phyloP scores from a whole-genome alignment of 2,797 vertebrate genomes.

The Enteromius treurensis region DNA sequence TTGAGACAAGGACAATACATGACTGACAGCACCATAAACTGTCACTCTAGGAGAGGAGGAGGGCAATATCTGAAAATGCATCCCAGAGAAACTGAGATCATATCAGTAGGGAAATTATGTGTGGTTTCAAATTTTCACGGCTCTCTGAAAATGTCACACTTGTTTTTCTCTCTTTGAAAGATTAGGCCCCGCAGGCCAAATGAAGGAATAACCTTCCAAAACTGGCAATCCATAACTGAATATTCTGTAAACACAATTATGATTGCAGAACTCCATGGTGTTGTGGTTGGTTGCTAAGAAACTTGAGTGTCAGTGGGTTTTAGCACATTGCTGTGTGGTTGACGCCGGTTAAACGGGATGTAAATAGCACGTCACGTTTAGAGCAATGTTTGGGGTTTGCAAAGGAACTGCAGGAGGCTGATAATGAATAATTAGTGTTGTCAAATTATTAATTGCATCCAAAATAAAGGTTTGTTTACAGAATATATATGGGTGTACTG shows the following conservation, averaged over 20 bases:
- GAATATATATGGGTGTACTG: too few species aligned
- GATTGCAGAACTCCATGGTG: background rate
- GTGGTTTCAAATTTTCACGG: conserved; percentile 37
- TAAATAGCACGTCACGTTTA: background rate
- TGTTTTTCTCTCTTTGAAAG: conserved; percentile 49
- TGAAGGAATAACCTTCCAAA: background rate
- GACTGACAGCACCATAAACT: background rate
- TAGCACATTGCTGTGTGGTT: background rate
- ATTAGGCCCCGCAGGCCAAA: conserved; percentile 3
- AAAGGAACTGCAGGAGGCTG: background rate
- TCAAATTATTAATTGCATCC: too few species aligned
- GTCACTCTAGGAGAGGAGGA: background rate
- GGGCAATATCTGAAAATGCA: background rate
- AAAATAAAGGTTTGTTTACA: too few species aligned
- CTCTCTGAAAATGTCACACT: conserved; percentile 48
- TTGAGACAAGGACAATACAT: background rate
- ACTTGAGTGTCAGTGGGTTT: background rate
- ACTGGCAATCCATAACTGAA: background rate
- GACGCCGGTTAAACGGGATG: background rate
- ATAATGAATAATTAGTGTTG: background rate
- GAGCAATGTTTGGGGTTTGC: background rate
- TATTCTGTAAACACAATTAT: background rate
- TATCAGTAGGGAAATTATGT: background rate
- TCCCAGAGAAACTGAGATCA: background rate
- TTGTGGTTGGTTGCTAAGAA: background rate